These are phyloP conservation scores for Catharus ustulatus DNA, from an alignment of 2,797 vertebrate species.

Conservation along the genomic window DNA sequence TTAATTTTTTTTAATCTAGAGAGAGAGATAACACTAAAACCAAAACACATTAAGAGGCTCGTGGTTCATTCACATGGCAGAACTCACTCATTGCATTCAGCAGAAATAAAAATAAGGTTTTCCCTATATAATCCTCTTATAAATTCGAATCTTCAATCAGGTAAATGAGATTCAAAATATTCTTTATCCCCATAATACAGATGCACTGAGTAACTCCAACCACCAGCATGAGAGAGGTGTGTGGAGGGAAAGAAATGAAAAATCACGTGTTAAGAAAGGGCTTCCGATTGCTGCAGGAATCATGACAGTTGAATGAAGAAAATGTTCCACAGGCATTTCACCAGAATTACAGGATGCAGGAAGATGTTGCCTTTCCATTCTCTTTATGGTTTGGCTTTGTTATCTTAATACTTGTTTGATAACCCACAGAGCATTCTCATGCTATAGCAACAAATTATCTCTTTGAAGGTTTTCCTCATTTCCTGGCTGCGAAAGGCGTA, in stretches of 20 bases:
- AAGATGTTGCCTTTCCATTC: background rate
- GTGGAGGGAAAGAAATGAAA: background rate
- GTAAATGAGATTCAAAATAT: background rate
- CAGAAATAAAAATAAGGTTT: slow-evolving; percentile 4
- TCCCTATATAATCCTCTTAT: background rate
- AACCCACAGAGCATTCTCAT: slow-evolving; percentile 62
- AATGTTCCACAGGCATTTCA: background rate
- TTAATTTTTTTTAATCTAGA: background rate
- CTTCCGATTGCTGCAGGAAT: background rate
- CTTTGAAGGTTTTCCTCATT: slow-evolving; percentile 82
- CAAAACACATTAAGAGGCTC: background rate
- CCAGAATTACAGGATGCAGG: background rate
- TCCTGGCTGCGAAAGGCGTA: slow-evolving; percentile 82
- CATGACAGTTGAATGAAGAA: background rate
- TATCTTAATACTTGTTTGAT: slow-evolving; percentile 65
- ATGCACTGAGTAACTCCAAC: background rate
- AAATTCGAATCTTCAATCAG: background rate
- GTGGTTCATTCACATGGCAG: background rate
- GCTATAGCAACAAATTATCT: slow-evolving; percentile 77
- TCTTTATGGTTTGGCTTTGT: background rate
- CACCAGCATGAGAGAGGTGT: background rate
- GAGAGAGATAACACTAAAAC: background rate
- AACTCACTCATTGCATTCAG: background rate
- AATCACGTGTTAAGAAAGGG: background rate
- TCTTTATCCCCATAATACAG: background rate